Conservation (phyloP, 2,113 vertebrate genomes). For the Neotoma lepida region DNA sequence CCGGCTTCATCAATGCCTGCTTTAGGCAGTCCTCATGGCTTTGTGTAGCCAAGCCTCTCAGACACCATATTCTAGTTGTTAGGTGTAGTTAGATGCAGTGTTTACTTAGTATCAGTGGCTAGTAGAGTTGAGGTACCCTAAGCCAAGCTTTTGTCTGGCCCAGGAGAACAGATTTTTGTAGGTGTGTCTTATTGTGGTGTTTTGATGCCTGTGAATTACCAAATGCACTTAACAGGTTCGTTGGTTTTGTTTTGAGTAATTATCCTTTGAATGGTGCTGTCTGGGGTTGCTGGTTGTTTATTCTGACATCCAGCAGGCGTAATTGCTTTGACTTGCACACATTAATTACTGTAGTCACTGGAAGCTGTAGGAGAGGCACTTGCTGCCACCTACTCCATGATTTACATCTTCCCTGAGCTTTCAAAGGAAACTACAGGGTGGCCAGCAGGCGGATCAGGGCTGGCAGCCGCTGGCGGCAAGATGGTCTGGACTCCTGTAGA, state of each 20-base stretch:
- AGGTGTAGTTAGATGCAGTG: not conserved
- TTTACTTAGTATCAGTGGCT: not conserved
- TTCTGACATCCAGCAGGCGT: slow-evolving; percentile 57
- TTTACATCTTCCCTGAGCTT: slow-evolving; percentile 54
- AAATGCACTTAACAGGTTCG: not conserved
- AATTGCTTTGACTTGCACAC: slow-evolving; percentile 67
- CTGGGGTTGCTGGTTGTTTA: slow-evolving; percentile 52
- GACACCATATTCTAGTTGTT: not conserved
- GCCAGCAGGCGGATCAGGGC: not conserved
- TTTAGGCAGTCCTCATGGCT: not conserved
- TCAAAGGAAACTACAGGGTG: slow-evolving; percentile 36
- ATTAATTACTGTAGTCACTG: slow-evolving; percentile 68
- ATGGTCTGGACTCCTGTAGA: not conserved
- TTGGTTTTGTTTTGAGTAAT: slow-evolving; percentile 70
- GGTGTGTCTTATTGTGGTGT: not conserved
- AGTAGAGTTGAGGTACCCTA: not conserved
- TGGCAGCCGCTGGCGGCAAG: not conserved
- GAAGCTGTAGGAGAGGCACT: slow-evolving; percentile 57
- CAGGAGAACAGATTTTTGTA: not conserved
- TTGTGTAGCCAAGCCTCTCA: not conserved
- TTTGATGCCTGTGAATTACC: slow-evolving; percentile 22
- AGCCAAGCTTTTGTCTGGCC: not conserved
- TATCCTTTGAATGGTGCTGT: slow-evolving; percentile 57
- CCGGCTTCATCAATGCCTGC: not conserved
- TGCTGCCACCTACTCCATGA: slow-evolving; percentile 30